Base-by-base conservation (phyloP, 2,113 vertebrate species). In the Lasiurus cinereus region DNA sequence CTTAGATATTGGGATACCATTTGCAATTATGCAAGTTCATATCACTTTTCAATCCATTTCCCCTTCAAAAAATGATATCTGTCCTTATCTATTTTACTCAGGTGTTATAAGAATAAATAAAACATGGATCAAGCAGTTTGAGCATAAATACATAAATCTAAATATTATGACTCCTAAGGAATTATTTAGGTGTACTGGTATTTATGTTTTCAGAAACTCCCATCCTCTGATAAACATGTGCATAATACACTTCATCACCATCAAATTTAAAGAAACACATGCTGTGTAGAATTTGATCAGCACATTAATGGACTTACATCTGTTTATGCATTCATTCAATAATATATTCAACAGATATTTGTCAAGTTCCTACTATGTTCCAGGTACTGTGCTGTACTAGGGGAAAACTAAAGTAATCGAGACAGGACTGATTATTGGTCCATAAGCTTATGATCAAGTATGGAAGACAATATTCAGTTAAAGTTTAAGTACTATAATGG, bases 41-140 rank as follows among this genome's bases (percentile, higher is more conserved):
- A 79, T 94, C n/a, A 94, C n/a, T 92, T 94, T 66, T 97, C 80
- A 95, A 67, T 94, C 87, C 46, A 87, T 94, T 96, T 96, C 46
- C 36, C 59, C 79, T 95, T 90, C 12, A 67, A 84, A 96, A 93
- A 90, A 89, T 96, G 79, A 15, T 93, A 91, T 95, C 85, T 93
- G 36, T 56, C 52, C 76, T 95, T 93, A 76, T 93, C 56, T 96
- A 33, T 83, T 95, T 94, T 90, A 59, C 33, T 83, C 90, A n/a
- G 70, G 72, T 80, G 22, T 83, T 95, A 18, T 94, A 93, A 73
- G 76, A 87, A 76, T 87, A 93, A 96, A 86, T 87, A 52, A 96
- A 93, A 77, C 52, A 48, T 80, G 19, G 22, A 59, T 93, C 36
- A 95, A 87, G 13, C 46, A 84, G 33, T 91, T 95, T 95, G 76